A percentile compares a stretch with the other conserved stretches of the same genome.
phyloP scores from a whole-genome alignment of 2,797 vertebrate genomes.

The Pseudochaenichthys georgianus region DNA sequence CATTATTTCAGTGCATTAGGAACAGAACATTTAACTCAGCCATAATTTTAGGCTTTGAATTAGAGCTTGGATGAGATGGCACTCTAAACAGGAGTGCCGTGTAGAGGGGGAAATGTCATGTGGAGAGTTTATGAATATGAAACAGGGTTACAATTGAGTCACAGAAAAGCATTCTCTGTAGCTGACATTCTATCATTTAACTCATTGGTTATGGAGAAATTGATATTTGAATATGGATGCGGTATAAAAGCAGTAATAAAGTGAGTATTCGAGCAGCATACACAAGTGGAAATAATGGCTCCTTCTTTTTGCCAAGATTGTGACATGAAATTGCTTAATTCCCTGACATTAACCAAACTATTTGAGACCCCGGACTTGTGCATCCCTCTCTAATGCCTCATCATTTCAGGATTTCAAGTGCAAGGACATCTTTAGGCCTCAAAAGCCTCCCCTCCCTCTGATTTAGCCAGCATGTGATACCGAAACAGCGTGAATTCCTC shows the following conservation, averaged over 20 bases:
- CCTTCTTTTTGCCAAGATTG: conserved; percentile 33
- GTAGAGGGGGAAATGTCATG: conserved; percentile 73
- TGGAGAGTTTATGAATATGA: conserved; percentile 78
- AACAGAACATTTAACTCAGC: conserved; percentile 83
- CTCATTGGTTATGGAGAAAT: conserved; percentile 41
- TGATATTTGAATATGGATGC: conserved; percentile 60
- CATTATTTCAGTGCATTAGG: conserved; percentile 84
- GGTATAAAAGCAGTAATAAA: conserved; percentile 43
- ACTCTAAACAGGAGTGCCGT: conserved; percentile 73
- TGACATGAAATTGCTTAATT: conserved; percentile 44
- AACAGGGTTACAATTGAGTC: conserved; percentile 64
- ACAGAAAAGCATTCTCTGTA: conserved; percentile 39
- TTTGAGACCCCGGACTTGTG: conserved; percentile 25
- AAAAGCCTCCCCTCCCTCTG: conserved; percentile 40
- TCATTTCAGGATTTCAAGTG: conserved; percentile 62
- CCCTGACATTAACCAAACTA: conserved; percentile 51
- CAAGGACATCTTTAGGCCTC: conserved; percentile 64
- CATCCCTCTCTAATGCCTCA: conserved; percentile 55
- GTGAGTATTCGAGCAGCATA: conserved; percentile 13
- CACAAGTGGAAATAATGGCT: conserved; percentile 10
- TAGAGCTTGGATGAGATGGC: conserved; percentile 77
- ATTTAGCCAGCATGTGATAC: conserved; percentile 56
- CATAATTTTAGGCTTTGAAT: conserved; percentile 78
- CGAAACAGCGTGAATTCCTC: conserved; percentile 57
- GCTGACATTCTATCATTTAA: conserved; percentile 54